Base-by-base conservation (phyloP, 2,797 vertebrate genomes). In the Trachops cirrhosus region DNA sequence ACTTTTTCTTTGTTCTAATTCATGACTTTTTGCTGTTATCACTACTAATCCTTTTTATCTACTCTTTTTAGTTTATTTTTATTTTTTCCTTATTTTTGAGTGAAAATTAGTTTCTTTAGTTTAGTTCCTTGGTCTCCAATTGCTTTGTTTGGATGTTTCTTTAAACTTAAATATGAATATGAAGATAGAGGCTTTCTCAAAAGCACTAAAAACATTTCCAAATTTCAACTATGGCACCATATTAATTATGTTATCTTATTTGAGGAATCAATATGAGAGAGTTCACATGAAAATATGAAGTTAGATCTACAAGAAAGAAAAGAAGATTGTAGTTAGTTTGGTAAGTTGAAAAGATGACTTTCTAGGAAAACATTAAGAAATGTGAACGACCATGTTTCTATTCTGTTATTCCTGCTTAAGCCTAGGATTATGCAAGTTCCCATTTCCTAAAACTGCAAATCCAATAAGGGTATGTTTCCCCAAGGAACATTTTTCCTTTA, bases 391-490 rank as follows among this genome's bases (percentile, higher is more conserved):
- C 57, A 2, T 67, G 6, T 90, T 95, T 91, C 29, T 73, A 24
- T 85, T 82, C 16, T 77, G 39, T 95, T 96, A 68, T 87, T 87
- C 12, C 5, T 78, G 34, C 29, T 89, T 54, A 26, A 88, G 21
- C 19, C 32, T 64, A 29, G n/a, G n/a, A 37, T 77, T 77, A 89
- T 89, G 39, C 52, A 85, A 83, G 94, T 93, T 95, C 71, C 18
- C 50, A 48, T 85, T 89, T 97, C 59, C 84, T 86, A 86, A 89
- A 93, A 44, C 39, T 82, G 52, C 59, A 73, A 80, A 62, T 84
- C 96, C 29, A 84, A 67, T 80, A 89, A 86, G 71, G 46, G 26
- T 80, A 32, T 57, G 18, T 39, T 44, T 22, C 50, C 74, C 71
- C 22, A 21, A 24, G 22, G 52, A 95, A 52, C 3, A 48, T 46